Conservation (phyloP, 2,888 invertebrate genomes). For the Drosophila mimica region DNA sequence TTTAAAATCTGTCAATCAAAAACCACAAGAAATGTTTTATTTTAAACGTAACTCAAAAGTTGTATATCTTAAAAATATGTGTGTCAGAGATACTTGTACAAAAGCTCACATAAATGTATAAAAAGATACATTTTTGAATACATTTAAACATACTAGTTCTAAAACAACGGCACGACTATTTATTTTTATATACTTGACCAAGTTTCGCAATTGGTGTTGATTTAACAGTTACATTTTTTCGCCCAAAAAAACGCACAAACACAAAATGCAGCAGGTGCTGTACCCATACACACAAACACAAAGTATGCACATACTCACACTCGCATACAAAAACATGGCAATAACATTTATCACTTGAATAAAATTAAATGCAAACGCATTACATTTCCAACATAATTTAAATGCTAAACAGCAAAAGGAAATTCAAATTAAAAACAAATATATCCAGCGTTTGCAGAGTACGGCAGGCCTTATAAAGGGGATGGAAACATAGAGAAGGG, state of each 20-base stretch:
- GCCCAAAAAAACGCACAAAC: slow-evolving; percentile 21
- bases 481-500: neutral
- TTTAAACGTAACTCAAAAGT: neutral
- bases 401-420: slow-evolving; percentile 72
- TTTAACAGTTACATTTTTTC: slow-evolving; percentile 41
- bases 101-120: neutral
- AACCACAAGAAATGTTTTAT: neutral
- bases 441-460: slow-evolving; percentile 40
- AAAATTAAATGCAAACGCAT: slow-evolving; percentile 67
- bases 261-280: slow-evolving; percentile 75
- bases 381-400: slow-evolving; percentile 70
- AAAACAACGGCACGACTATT: slow-evolving; percentile 47
- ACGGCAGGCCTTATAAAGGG: neutral
- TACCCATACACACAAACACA: slow-evolving; percentile 13
- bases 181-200: slow-evolving; percentile 77
- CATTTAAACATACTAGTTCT: slow-evolving; percentile 9
- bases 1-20: neutral
- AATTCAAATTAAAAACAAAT: slow-evolving; percentile 75
- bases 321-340: slow-evolving; percentile 10
- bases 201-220: slow-evolving; percentile 58
- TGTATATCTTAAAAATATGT: neutral
- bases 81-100: neutral
- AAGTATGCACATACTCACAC: neutral
- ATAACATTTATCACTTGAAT: slow-evolving; percentile 68
- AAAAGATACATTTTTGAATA: neutral